A percentile compares a stretch with the other conserved stretches of the same genome.
Evolutionary conservation across 2,797 vertebrate genomes (phyloP).

Genomic region (Petrocephalus schoutedeni): DNA sequence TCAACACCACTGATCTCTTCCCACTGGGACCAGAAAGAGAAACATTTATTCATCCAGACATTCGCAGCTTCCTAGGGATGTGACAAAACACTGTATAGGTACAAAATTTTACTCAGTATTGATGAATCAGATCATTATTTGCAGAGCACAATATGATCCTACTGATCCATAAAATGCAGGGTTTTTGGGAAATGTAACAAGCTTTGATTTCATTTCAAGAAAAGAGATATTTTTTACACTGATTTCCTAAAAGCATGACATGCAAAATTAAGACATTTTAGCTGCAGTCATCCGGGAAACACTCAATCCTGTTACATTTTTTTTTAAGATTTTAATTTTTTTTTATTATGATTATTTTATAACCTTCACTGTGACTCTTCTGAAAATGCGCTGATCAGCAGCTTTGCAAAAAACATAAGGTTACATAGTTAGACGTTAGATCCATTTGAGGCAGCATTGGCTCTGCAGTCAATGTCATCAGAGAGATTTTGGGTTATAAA

Average conservation of each 20-base stretch:
- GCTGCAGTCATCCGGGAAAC: neutral
- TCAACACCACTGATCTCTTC: conserved; percentile 98
- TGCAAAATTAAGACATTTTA: conserved; percentile 8
- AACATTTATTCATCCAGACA: neutral
- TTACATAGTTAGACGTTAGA: neutral
- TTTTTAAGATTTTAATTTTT: neutral
- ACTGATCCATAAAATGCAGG: neutral
- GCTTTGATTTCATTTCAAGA: conserved; percentile 8
- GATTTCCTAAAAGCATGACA: neutral
- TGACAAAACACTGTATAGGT: neutral
- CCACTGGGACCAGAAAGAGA: conserved; percentile 67
- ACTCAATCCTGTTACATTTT: neutral
- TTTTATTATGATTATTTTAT: neutral
- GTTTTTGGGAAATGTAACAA: neutral
- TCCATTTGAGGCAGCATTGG: neutral
- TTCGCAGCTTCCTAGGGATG: neutral
- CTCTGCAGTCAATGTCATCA: conserved; percentile 4
- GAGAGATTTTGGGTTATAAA: conserved; percentile 4
- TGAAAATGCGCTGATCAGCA: conserved; percentile 9
- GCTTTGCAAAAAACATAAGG: neutral
- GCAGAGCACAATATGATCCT: neutral
- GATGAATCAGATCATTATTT: neutral
- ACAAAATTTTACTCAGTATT: neutral
- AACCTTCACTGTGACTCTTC: neutral
- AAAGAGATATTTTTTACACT: neutral